Base-by-base conservation (phyloP, 2,113 vertebrate species). In the Ceyx melanurus region DNA sequence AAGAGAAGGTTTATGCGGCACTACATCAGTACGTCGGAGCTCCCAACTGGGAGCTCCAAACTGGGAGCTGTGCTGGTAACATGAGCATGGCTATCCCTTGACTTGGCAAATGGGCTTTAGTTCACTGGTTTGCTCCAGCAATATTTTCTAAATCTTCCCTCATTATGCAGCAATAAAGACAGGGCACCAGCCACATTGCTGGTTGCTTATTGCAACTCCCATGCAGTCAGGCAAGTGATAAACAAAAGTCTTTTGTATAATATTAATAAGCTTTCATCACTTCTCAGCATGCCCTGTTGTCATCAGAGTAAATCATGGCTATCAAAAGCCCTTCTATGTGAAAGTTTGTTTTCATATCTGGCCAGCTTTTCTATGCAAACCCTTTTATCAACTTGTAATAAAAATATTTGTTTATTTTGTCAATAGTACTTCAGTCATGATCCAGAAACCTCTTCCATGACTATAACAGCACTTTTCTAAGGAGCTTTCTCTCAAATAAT, bases 191-290 rank as follows among this genome's bases (percentile, higher is more conserved):
- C 95, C 92, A 88, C 75, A 95, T 77, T 96, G 94, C 93, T 95
- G 84, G 96, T 94, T 92, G 96, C 95, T 95, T 95, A 95, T 96
- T 97, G 97, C 96, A 89, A 93, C 98, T 98, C 96, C 97, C 96
- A 96, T 97, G 97, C 97, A 97, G 97, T 94, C 97, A 50, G 5
- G 96, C 64, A 96, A 96, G 94, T 81, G 95, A 98, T 97, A 97
- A 97, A 98, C 98, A 98, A 97, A 98, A 97, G 97, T 95, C 97
- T 97, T 98, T 98, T 98, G 97, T 98, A 91, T 96, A 46, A 96
- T 97, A 97, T 98, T 98, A 98, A 98, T 97, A 97, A 97, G 97
- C 96, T 98, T 97, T 98, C 97, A 97, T 93, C 94, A 92, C 95
- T 98, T 93, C 92, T 94, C 94, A 91, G 95, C 3, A 2, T 88